Evolutionary conservation across 2,888 invertebrate species (phyloP), one percentile per base, ranked within the genome.

Genomic region (Diabrotica balteata): DNA sequence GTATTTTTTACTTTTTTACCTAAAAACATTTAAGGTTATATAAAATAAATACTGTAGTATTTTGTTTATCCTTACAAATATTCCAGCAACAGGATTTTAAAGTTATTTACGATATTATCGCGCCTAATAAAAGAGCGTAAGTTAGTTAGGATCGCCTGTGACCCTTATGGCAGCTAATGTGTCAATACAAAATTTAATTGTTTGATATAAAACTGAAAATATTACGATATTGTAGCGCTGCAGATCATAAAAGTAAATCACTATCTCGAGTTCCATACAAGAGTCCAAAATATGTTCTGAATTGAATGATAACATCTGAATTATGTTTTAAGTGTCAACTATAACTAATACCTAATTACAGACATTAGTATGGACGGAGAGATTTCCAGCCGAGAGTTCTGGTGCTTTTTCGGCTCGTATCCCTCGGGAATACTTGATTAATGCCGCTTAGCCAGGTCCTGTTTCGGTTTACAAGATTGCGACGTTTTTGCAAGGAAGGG

Each of bases 371-470:
- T 76, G 76, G 75, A 68, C 63, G 64, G 53, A 62, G 62, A 63
- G 65, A 63, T 65, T 47, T 42, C 54, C 58, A 65, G 45, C 66
- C 67, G 69, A 66, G 69, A 71, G 67, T 69, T 62, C 67, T 66
- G 59, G 66, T 44, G 72, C 69, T 73, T 73, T 72, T 71, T 72
- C 67, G 46, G 32, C 42, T 45, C 57, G 45, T 57, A 57, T 68
- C 72, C 70, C 78, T 42, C 42, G 78, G 76, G 80, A 74, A 77
- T 76, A 75, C 78, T 78, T 80, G 80, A 80, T 80, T 79, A 80
- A 80, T 80, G 78, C 79, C 78, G 75, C 77, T 78, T 78, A 74
- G 78, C 75, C 70, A 59, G 66, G 69, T 68, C 73, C 72, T 74
- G 77, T 77, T 76, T 75, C 75, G 77, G 77, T 76, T 78, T 76